Base-by-base conservation (phyloP, 2,888 invertebrate species). In the Sturmia bella region DNA sequence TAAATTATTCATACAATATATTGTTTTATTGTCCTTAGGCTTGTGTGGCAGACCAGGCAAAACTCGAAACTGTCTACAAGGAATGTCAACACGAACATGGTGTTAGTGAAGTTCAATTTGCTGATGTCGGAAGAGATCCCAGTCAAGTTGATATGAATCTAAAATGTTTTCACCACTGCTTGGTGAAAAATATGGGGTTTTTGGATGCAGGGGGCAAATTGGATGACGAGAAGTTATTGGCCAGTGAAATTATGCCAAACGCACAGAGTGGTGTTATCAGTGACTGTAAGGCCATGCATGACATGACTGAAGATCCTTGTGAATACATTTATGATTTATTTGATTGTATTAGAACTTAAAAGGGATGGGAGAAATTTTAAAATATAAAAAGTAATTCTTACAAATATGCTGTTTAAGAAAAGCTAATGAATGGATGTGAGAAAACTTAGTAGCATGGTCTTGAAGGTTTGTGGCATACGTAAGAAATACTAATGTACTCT, bases 231-330 rank as follows among this genome's bases (percentile, higher is more conserved):
- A 45, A 48, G 17, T 43, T 80, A 19, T 15, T 54, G 9, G 13
- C 13, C 2, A 21, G 19, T 1, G 5, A 32, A 7, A 32, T 27
- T 1, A n/a, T 32, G 24, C 45, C 50, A 1, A 24, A 19, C 0
- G 2, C 50, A 2, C 21, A 17, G n/a, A 50, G 48, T 2, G 69
- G 54, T 1, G 15, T 19, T 3, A 32, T 70, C 6, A 74, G 32
- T 17, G 70, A 77, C 13, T 83, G 83, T 39, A 80, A 80, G n/a
- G 80, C 73, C 3, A 54, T 54, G 21, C 73, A 80, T 59, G 83
- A 80, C 11, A 32, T 70, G 73, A 72, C 61, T 12, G 83, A 83
- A 11, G 74, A 83, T 56, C 54, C 52, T 12, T 83, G 80, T 56
- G 83, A 83, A 50, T 83, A 83, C 32, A 7, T 32, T 15, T 57